Conservation (phyloP, 2,888 invertebrate species). For the Scaptomyza polygonia region DNA sequence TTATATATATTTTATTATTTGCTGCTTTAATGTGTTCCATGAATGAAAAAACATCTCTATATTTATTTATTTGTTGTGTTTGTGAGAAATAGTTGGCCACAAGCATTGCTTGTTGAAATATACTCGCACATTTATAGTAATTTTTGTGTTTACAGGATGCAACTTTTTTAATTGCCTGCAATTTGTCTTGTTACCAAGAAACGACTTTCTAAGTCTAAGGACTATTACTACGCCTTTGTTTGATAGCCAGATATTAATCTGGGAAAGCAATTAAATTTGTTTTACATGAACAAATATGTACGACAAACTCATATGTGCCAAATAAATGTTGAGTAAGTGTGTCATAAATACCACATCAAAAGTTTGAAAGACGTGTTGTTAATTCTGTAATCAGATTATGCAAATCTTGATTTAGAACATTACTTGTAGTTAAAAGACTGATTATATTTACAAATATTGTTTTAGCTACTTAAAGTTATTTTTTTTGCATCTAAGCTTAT, state of each 20-base stretch:
- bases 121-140: background rate
- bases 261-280: constrained; percentile 56
- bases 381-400: constrained; percentile 1
- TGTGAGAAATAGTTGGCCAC: background rate
- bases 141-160: background rate
- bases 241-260: constrained; percentile 50
- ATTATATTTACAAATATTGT: background rate
- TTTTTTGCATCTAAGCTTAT: no score
- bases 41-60: background rate
- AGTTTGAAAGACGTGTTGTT: constrained; percentile 4
- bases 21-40: background rate
- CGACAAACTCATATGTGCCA: constrained; percentile 14
- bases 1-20: constrained; percentile 7
- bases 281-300: constrained; percentile 18
- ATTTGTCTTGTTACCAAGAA: constrained; percentile 26
- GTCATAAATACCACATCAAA: constrained; percentile 25
- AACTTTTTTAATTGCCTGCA: constrained; percentile 47
- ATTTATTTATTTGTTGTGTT: constrained; percentile 1
- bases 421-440: background rate
- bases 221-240: constrained; percentile 37
- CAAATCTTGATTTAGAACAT: constrained; percentile 1
- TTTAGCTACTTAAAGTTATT: background rate
- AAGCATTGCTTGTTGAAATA: constrained; percentile 3
- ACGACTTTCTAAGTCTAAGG: constrained; percentile 10
- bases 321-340: constrained; percentile 35